phyloP scores from a whole-genome alignment of 2,888 invertebrate genomes.

The Tenthredo distinguenda region DNA sequence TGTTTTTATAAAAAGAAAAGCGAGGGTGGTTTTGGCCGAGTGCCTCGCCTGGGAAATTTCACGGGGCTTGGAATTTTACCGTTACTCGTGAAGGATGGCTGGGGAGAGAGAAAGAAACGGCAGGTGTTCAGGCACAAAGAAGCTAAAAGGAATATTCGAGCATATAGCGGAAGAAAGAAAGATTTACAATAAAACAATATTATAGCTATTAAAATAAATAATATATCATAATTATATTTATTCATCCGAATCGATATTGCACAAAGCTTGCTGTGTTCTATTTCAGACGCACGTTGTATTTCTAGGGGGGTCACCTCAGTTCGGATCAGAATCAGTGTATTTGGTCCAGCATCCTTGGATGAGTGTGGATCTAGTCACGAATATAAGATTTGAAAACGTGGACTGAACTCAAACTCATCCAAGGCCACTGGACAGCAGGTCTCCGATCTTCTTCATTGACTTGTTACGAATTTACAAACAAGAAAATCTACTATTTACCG shows the following conservation, averaged over 20 bases:
- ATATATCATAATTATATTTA: background rate
- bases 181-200: background rate
- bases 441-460: slow-evolving; percentile 18
- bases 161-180: background rate
- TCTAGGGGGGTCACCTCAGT: slow-evolving; percentile 22
- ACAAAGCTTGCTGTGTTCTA: background rate
- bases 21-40: slow-evolving; percentile 55
- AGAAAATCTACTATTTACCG: slow-evolving; percentile 36
- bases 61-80: slow-evolving; percentile 63
- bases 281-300: slow-evolving; percentile 38
- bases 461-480: slow-evolving; percentile 30
- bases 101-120: slow-evolving; percentile 67
- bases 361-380: slow-evolving; percentile 91
- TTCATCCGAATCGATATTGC: background rate
- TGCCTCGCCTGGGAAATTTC: slow-evolving; percentile 56
- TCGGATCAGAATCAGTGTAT: slow-evolving; percentile 27
- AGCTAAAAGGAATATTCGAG: slow-evolving; percentile 67
- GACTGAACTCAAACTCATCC: slow-evolving; percentile 89
- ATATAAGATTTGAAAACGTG: slow-evolving; percentile 82
- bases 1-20: slow-evolving; percentile 6
- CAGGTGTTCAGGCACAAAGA: slow-evolving; percentile 74
- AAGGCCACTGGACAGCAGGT: slow-evolving; percentile 71
- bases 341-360: slow-evolving; percentile 84
- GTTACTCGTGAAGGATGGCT: slow-evolving; percentile 65
- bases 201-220: background rate